Percentiles rank a stretch among this genome's conserved stretches.
phyloP scores from a whole-genome alignment of 2,113 vertebrate species.

The Brachyistius frenatus region DNA sequence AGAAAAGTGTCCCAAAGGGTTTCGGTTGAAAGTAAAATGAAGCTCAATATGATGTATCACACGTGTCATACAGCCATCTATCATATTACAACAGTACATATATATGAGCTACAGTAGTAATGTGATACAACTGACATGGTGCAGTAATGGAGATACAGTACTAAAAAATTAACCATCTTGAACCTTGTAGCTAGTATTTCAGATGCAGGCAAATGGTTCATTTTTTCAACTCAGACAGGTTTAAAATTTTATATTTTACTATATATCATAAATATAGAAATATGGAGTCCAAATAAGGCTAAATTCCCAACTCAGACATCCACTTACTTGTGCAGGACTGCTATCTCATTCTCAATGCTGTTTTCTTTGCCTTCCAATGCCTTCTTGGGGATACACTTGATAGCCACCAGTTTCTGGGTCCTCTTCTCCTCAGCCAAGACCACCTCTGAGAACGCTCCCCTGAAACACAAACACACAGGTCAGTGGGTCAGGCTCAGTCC shows the following conservation, averaged over 20 bases:
- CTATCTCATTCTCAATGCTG: slow-evolving; percentile 98
- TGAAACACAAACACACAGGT: slow-evolving; percentile 77
- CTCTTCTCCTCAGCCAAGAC: slow-evolving; percentile 95
- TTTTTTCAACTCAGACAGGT: slow-evolving; percentile 6
- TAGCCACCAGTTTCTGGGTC: slow-evolving; percentile 92
- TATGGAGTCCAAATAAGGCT: too few species aligned
- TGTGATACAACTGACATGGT: slow-evolving; percentile 29
- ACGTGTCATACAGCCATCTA: neutral
- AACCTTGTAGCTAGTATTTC: slow-evolving; percentile 34
- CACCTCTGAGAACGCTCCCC: slow-evolving; percentile 98
- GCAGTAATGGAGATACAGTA: slow-evolving; percentile 38
- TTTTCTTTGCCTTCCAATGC: slow-evolving; percentile 96
- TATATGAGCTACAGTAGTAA: slow-evolving; percentile 6
- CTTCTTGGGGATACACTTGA: slow-evolving; percentile 98
- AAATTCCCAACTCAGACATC: neutral
- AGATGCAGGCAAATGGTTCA: slow-evolving; percentile 15
- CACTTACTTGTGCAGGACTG: slow-evolving; percentile 95
- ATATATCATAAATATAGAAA: neutral
- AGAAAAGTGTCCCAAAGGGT: too few species aligned
- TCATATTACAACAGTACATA: slow-evolving; percentile 23
- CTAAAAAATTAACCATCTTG: slow-evolving; percentile 52
- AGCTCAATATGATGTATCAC: neutral
- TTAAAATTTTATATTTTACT: neutral
- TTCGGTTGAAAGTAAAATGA: neutral
- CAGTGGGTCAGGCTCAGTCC: slow-evolving; percentile 8